Evolutionary conservation across 2,797 vertebrate species (phyloP).

Genomic region (Pantherophis alleghaniensis): DNA sequence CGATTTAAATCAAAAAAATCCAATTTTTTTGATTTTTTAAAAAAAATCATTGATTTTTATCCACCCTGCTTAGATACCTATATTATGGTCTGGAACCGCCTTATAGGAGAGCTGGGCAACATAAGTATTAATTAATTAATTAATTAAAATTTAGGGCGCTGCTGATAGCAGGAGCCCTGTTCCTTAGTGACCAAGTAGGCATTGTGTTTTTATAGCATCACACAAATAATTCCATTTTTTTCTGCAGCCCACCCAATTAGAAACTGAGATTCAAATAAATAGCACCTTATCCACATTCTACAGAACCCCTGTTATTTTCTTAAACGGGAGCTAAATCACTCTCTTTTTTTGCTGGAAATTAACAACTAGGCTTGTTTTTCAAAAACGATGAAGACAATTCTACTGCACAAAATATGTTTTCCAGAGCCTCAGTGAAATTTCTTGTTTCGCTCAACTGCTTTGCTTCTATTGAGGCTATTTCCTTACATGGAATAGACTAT

Average conservation of each 20-base stretch:
- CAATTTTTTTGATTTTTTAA: no score
- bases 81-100: background rate
- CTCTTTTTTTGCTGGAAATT: constrained; percentile 37
- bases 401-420: constrained; percentile 44
- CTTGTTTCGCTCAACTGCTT: constrained; percentile 30
- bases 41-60: no score
- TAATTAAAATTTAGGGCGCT: constrained; percentile 8
- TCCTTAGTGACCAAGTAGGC: background rate
- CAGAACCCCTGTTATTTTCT: background rate
- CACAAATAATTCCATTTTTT: constrained; percentile 9
- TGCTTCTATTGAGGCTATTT: constrained; percentile 54
- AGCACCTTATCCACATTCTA: constrained; percentile 10
- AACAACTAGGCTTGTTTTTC: background rate
- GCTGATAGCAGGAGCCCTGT: constrained; percentile 5
- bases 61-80: background rate
- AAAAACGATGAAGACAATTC: constrained; percentile 23
- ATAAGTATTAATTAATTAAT: background rate
- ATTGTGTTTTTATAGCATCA: constrained; percentile 3
- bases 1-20: no score
- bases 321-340: constrained; percentile 33
- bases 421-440: constrained; percentile 47
- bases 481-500: constrained; percentile 73
- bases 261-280: background rate
- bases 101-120: background rate
- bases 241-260: constrained; percentile 11